Evolutionary conservation across 2,113 vertebrate genomes (phyloP), one percentile per base, ranked within the genome.

Genomic region (Sciurus niger): DNA sequence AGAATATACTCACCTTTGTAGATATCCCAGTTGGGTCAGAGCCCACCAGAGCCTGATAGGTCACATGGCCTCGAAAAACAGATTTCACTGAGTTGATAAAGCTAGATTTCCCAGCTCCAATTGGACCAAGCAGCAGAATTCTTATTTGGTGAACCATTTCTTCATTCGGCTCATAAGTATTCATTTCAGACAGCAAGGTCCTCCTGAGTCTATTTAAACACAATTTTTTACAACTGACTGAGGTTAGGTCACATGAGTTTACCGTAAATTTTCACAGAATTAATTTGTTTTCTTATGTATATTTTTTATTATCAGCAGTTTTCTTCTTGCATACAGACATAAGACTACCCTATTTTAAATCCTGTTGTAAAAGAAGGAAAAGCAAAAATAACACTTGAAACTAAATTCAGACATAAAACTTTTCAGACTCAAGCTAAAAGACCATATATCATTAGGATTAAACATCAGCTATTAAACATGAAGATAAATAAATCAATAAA

Each of bases 1-100:
- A 83, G 17, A 60, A 55, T 24, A 6, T 3, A 70, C 79, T 51
- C 28, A 95, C 84, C 74, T 68, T 72, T 17, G 93, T 12, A n/a
- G 93, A 90, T 22, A 10, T 46, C 6, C 96, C 79, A 1, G 18
- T 63, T n/a, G 7, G 2, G 0, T 67, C 6, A 79, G 40, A 63
- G 55, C 78, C 93, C 37, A 92, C 79, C 63, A 46, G 46, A 67
- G 84, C 85, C 87, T 96, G 76, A 48, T 63, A n/a, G 14, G 53
- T 34, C 86, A 97, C 98, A 70, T 89, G 34, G 79, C 96, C 97
- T 67, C 65, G 83, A 96, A 98, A 87, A 20, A 95, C 32, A 77
- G 67, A 9, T 2, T 18, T 90, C 37, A 76, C 88, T 67, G 85
- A 92, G 22, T 88, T 93, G 83, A 77, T 14, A 32, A 24, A 96